phyloP scores from a whole-genome alignment of 2,888 invertebrate species.

The Macrophya annulata region DNA sequence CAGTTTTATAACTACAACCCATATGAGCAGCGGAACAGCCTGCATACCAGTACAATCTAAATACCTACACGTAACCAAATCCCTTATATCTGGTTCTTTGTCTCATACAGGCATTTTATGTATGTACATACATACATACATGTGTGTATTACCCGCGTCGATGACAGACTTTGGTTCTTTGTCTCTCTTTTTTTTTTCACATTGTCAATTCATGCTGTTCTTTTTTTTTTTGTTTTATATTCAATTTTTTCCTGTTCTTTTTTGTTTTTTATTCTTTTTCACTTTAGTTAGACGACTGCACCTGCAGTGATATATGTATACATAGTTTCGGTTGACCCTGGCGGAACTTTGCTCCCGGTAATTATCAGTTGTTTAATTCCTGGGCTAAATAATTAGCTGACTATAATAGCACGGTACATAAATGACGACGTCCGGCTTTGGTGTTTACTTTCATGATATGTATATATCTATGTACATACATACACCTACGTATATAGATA shows the following conservation, averaged over 20 bases:
- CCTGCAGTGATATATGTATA: neutral
- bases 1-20: neutral
- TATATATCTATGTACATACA: no score
- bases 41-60: neutral
- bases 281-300: neutral
- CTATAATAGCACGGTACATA: neutral
- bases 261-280: neutral
- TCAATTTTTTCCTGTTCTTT: neutral
- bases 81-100: slow-evolving; percentile 20
- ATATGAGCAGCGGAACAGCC: neutral
- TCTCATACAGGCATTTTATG: neutral
- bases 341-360: slow-evolving; percentile 31
- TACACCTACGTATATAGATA: no score
- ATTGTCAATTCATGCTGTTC: neutral
- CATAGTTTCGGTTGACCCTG: slow-evolving; percentile 16
- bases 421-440: neutral
- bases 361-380: slow-evolving; percentile 18
- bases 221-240: neutral
- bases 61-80: neutral
- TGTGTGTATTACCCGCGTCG: slow-evolving; percentile 11
- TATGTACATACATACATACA: no score
- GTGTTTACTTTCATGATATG: neutral
- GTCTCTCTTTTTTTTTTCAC: neutral
- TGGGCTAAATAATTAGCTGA: slow-evolving; percentile 11
- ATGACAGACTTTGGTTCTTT: neutral